Evolutionary conservation across 2,797 vertebrate species (phyloP), one percentile per base, ranked within the genome.

Genomic region (Clarias pachynema): DNA sequence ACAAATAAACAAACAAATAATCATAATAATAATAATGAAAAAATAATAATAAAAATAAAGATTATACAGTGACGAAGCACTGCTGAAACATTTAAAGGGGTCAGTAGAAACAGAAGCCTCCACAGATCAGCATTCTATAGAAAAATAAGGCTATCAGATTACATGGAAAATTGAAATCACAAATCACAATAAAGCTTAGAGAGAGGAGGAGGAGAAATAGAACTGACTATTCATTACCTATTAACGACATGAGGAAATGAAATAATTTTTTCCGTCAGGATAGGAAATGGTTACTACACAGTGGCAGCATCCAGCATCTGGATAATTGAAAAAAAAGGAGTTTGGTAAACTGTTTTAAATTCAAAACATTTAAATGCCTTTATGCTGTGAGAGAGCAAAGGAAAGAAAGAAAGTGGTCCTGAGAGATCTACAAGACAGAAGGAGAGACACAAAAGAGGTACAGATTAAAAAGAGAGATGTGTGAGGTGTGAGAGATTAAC

Each of bases 261-360:
- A 86, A 91, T 86, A 81, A 73, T 90, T 88, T 85, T 90, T 89
- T 75, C 89, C 57, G 81, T 82, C 40, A 66, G 56, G 9, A 90
- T 87, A 79, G 69, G 66, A 89, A 91, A 88, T 14, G 20, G 77
- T 59, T 89, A 89, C 83, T 26, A 84, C 79, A 68, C 26, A 86
- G 79, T 31, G 66, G 88, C 44, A 60, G 72, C 56, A 86, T 86
- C 89, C 40, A 82, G 69, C 80, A 88, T 90, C 79, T 79, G 81
- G 86, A 83, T 88, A 90, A 91, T 88, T 87, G 84, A 31, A 40
- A 87, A 87, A 12, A 49, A 2, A 49, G 44, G 44, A 12, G 44
- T 49, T 49, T 10, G 44, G 44, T 49, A 12, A 49, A 49, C 44
- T 49, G 10, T 49, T 49, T 49, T 49, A 49, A 49, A 49, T 49